Evolutionary conservation across 2,888 invertebrate species (phyloP), one percentile per base, ranked within the genome.

Genomic region (Synergus gifuensis): DNA sequence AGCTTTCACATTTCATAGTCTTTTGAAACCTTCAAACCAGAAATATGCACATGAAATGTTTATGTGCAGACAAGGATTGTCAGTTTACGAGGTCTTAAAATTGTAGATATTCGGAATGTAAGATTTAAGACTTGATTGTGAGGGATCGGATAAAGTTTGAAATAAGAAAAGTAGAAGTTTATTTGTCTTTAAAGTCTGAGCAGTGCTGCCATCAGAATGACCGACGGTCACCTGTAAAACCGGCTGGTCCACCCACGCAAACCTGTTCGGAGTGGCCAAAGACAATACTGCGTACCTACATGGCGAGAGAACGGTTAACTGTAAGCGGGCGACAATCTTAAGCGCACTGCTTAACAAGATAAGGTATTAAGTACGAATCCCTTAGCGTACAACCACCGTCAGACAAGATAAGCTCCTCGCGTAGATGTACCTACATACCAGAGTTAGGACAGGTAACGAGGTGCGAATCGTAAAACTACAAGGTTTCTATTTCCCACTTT

Each of bases 321-420:
- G 83, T 80, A 80, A 81, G 78, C 85, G 82, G 76, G 85, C 84
- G 88, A 87, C 90, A 90, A 90, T 90, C 89, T 90, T 90, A 90
- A 90, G 88, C 89, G 88, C 89, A 86, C 86, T 88, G 88, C 88
- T 89, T 89, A 88, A 90, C 91, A 91, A 89, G 91, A 91, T 90
- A 91, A 91, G 90, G 85, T 88, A 90, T 90, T 90, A 90, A 89
- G 87, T 87, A 89, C 85, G 87, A 87, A 88, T 88, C 87, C 84
- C 85, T 81, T 86, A 88, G 85, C 87, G 85, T 85, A 86, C 85
- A 86, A 88, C 85, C 85, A 85, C 85, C 86, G 81, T 81, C 73
- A 80, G 87, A 89, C 88, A 89, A 90, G 89, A 90, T 89, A 89
- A 89, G 85, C 83, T 79, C 79, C 78, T 83, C 82, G 79, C 81